Base-by-base conservation (phyloP, 2,888 invertebrate genomes). In the Polyploca ridens region DNA sequence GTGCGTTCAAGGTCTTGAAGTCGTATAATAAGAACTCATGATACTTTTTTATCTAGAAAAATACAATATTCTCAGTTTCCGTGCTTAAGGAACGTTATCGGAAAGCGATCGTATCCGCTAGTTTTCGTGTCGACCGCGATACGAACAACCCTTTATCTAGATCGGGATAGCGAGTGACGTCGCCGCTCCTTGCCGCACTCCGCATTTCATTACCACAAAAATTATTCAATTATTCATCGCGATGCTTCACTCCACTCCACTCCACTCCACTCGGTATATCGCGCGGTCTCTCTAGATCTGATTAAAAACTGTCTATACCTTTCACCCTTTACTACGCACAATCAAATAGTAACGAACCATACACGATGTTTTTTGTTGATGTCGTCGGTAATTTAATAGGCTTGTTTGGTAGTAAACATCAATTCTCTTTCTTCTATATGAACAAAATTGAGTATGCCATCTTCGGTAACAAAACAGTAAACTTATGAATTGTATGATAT, bases 81-180 rank as follows among this genome's bases (percentile, higher is more conserved):
- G 92, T 92, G 92, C 80, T 76, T 76, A 70, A 75, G 75, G 79
- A 79, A 80, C 88, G 89, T 93, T 93, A 93, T 93, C 90, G 90
- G 83, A 83, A 90, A 90, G 82, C 88, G 82, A 90, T 89, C 83
- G 78, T 78, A 78, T 80, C 76, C 74, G 79, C 77, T 83, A 81
- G 78, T 76, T 83, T 83, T 84, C 89, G 88, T 87, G 88, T 83
- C 80, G 85, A 77, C 74, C 79, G 83, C 84, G 84, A 85, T 84
- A 80, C 73, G 76, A 70, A 77, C 85, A 90, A 92, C 91, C 91
- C 92, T 91, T 93, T 94, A 94, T 93, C 93, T 81, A 82, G 93
- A 93, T 93, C 76, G 93, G 77, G 89, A 73, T 77, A 77, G 77
- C 71, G 75, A 75, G 93, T 81, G 89, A 90, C 84, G 85, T 91